Conservation (phyloP, 2,113 vertebrate species). For the Beaufortia kweichowensis region DNA sequence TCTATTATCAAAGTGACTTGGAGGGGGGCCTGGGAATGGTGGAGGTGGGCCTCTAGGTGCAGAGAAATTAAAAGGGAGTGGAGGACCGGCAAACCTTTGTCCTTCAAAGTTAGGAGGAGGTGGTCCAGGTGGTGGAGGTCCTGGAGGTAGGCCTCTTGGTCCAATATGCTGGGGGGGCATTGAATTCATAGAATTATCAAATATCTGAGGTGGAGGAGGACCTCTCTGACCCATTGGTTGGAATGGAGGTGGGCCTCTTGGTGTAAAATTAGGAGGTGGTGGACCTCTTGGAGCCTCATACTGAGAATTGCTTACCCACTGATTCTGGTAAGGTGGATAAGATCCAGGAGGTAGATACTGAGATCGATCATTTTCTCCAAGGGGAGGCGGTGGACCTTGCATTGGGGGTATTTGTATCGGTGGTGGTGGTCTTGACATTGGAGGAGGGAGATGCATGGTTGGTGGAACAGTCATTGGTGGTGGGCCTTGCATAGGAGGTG, state of each 20-base stretch:
- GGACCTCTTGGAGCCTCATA: conserved; percentile 65
- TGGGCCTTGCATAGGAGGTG: conserved; percentile 60
- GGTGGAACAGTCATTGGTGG: conserved; percentile 58
- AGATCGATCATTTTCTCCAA: conserved; percentile 65
- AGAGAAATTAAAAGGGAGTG: conserved; percentile 83
- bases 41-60: conserved; percentile 79
- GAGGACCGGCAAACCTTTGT: conserved; percentile 80
- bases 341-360: conserved; percentile 62
- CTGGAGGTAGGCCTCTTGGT: conserved; percentile 74
- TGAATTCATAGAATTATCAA: conserved; percentile 71
- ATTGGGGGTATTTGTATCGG: conserved; percentile 68
- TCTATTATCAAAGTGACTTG: conserved; percentile 77
- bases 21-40: conserved; percentile 68
- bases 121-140: conserved; percentile 60
- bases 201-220: conserved; percentile 69
- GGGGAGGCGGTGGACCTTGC: conserved; percentile 65
- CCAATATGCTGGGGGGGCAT: conserved; percentile 77
- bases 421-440: conserved; percentile 65
- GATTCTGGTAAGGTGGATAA: conserved; percentile 74
- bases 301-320: conserved; percentile 70
- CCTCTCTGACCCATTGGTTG: conserved; percentile 69
- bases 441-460: conserved; percentile 60
- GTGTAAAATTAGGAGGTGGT: conserved; percentile 72
- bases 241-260: conserved; percentile 68
- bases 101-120: conserved; percentile 73